Base-by-base conservation (phyloP, 2,113 vertebrate genomes). In the Halcyon malimbica region DNA sequence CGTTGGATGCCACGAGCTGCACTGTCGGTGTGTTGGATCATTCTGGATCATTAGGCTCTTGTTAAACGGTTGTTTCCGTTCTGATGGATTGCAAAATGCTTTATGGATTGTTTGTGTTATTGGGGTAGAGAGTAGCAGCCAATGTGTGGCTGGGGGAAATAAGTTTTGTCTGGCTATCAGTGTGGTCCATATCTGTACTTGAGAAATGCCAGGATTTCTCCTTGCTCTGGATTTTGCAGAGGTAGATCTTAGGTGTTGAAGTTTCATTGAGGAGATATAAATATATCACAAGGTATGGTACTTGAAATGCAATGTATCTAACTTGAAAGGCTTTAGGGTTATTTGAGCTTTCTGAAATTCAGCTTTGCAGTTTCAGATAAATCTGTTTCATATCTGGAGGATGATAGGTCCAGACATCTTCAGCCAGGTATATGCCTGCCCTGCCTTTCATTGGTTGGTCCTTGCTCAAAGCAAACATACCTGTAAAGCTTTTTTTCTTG, bases 311-410 rank as follows among this genome's bases (percentile, higher is more conserved):
- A 62, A 0, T 91, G 8, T 69, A 57, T 91, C 31, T 69, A 35
- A 70, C 77, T 80, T 87, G 75, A 87, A 93, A 76, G 18, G 50
- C 50, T 91, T 78, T 78, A 29, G 31, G 62, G 54, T 44, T 78
- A 41, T 89, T 87, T 76, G 54, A 82, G 53, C 77, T 83, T 81
- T 85, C 65, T 90, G 74, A 41, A 91, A 31, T 65, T 75, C 70
- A 79, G 31, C 48, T 87, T 69, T 91, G 87, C 89, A 12, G 25
- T 82, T 94, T 62, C 50, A 73, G 69, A 67, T 96, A 82, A 85
- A 82, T 85, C 80, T 73, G n/a, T 78, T 92, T 87, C 41, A 8
- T 87, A 18, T 60, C 53, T 79, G 83, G 42, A 56, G 73, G 63
- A 17, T 41, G 77, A 18, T 79, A 1, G 11, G 7, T 33, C n/a